phyloP scores from a whole-genome alignment of 92 coral and sea anemone species.

The Blastomussa wellsi region DNA sequence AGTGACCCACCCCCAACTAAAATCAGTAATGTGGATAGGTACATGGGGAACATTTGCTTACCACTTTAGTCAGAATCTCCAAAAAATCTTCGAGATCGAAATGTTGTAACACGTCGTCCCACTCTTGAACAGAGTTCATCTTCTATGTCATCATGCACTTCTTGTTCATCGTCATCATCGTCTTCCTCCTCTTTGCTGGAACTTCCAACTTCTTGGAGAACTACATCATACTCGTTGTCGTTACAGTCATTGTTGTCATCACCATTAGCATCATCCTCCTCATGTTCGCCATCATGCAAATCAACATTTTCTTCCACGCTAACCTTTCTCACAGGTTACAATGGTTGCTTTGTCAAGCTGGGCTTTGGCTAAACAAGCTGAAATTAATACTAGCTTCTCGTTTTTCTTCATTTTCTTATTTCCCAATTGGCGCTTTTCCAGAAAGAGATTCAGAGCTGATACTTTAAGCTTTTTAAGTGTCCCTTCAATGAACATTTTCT shows the following conservation, averaged over 20 bases:
- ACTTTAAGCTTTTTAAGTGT: conserved; percentile 24
- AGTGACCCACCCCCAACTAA: no score
- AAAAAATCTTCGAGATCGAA: no score
- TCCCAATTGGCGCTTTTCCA: conserved; percentile 40
- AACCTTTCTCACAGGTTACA: conserved; percentile 45
- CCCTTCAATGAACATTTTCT: not conserved
- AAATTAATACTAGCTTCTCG: conserved; percentile 30
- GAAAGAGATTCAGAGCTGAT: conserved; percentile 38
- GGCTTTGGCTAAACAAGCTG: conserved; percentile 60
- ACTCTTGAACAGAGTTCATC: no score
- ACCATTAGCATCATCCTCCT: conserved; percentile 25
- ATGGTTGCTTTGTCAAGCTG: conserved; percentile 41
- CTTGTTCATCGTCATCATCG: conserved; percentile 20
- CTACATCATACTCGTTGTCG: conserved; percentile 19
- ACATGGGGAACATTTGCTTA: no score
- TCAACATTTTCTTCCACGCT: conserved; percentile 46
- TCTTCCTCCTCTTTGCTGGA: conserved; percentile 25
- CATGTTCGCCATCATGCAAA: conserved; percentile 43
- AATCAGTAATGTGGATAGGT: no score
- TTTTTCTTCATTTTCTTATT: conserved; percentile 45
- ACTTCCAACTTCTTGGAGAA: no score
- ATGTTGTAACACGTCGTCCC: no score
- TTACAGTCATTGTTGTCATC: conserved; percentile 30
- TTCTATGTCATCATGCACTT: no score
- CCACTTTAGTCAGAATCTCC: no score